These are phyloP conservation scores for Ochropleura plecta DNA, from an alignment of 2,888 invertebrate species.

Conservation along the genomic window DNA sequence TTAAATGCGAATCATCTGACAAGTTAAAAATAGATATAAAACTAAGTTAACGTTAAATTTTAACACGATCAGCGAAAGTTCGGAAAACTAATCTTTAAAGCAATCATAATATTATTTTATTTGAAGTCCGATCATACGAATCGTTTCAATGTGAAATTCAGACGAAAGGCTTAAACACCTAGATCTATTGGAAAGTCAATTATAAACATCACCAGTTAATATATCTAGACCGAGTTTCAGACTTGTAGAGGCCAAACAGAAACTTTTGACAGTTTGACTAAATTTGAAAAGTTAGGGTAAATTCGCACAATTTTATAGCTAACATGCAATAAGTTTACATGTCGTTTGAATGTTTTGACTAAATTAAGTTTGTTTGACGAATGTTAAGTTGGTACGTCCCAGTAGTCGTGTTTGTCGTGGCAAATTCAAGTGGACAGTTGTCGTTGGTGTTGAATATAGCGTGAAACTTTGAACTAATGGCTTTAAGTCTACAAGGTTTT, in stretches of 20 bases:
- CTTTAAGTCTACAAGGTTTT: slow-evolving; percentile 41
- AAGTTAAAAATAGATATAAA: slow-evolving; percentile 27
- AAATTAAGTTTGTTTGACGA: slow-evolving; percentile 54
- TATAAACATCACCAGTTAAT: slow-evolving; percentile 62
- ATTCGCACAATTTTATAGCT: slow-evolving; percentile 50
- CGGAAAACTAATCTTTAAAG: slow-evolving; percentile 28
- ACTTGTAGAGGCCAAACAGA: slow-evolving; percentile 57
- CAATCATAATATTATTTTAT: slow-evolving; percentile 32
- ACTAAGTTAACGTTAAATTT: slow-evolving; percentile 35
- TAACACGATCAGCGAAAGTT: slow-evolving; percentile 26
- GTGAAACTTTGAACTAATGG: slow-evolving; percentile 50
- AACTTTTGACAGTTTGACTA: slow-evolving; percentile 64
- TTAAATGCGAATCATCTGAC: slow-evolving; percentile 13
- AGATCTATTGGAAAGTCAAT: slow-evolving; percentile 67
- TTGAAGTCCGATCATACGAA: slow-evolving; percentile 25
- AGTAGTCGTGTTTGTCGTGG: slow-evolving; percentile 42
- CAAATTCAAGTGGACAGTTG: slow-evolving; percentile 59
- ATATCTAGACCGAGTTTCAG: slow-evolving; percentile 62
- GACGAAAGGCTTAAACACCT: slow-evolving; percentile 23
- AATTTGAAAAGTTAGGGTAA: slow-evolving; percentile 49
- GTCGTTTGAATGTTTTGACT: slow-evolving; percentile 44
- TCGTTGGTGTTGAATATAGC: slow-evolving; percentile 37
- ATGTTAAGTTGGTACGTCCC: slow-evolving; percentile 41
- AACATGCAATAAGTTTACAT: slow-evolving; percentile 38
- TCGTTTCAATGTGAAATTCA: slow-evolving; percentile 26